These are phyloP conservation scores for Drosophila demipolita DNA, from an alignment of 2,888 invertebrate genomes.

Conservation along the genomic window DNA sequence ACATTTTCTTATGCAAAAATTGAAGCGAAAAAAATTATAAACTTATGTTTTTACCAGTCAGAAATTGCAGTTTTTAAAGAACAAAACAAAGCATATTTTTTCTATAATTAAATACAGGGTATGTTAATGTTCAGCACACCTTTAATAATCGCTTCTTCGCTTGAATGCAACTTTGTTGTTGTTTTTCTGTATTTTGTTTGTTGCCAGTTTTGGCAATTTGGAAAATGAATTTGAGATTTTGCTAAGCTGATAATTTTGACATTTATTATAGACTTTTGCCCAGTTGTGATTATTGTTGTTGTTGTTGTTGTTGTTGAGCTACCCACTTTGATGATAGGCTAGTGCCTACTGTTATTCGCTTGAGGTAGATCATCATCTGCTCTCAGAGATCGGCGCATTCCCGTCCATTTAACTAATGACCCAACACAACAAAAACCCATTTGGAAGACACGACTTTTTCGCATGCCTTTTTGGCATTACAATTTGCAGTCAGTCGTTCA, in stretches of 20 bases:
- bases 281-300: slow-evolving; percentile 2
- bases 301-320: slow-evolving; percentile 26
- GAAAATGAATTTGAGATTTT: slow-evolving; percentile 67
- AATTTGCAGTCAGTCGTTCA: slow-evolving; percentile 21
- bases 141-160: slow-evolving; percentile 44
- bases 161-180: slow-evolving; percentile 67
- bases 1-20: not conserved
- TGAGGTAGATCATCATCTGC: slow-evolving; percentile 26
- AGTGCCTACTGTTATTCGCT: slow-evolving; percentile 22
- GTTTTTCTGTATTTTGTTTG: not conserved
- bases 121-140: not conserved
- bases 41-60: not conserved
- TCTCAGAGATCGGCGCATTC: slow-evolving; percentile 29
- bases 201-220: slow-evolving; percentile 69
- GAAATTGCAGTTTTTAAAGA: not conserved
- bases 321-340: slow-evolving; percentile 55
- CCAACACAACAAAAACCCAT: slow-evolving; percentile 28
- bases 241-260: slow-evolving; percentile 65
- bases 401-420: slow-evolving; percentile 52
- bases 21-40: not conserved
- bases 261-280: slow-evolving; percentile 47
- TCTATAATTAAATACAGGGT: not conserved
- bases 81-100: not conserved
- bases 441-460: slow-evolving; percentile 46
- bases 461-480: slow-evolving; percentile 10